A percentile compares a stretch with the other conserved stretches of the same genome.
These are phyloP conservation scores for Fratercula arctica DNA, from an alignment of 2,797 vertebrate species.

Conservation along the genomic window DNA sequence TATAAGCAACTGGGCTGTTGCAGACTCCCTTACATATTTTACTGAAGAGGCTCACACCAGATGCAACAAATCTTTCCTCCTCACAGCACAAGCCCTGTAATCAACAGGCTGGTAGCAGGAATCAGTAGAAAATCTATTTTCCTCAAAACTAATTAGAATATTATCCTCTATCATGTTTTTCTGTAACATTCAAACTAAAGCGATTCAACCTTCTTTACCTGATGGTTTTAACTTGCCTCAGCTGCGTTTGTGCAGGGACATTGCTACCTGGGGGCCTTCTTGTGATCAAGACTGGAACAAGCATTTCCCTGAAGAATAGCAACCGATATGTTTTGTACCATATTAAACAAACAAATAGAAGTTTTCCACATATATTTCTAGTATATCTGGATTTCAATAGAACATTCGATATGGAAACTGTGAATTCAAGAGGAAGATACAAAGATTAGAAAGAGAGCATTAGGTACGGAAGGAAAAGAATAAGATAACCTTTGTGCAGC, in stretches of 20 bases:
- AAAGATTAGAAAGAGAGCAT: background rate
- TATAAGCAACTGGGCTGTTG: background rate
- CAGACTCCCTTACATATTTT: accelerated
- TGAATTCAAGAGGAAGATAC: background rate
- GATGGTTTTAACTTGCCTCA: background rate
- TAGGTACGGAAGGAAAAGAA: background rate
- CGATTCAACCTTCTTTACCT: background rate
- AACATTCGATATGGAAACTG: background rate
- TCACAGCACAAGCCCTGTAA: background rate
- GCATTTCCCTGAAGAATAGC: background rate
- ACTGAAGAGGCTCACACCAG: too few relatives aligned
- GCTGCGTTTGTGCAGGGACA: background rate
- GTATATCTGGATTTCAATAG: background rate
- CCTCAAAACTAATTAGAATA: background rate
- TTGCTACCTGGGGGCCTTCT: background rate
- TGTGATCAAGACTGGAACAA: background rate
- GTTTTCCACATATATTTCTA: background rate
- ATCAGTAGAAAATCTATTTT: background rate
- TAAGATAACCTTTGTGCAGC: too few relatives aligned
- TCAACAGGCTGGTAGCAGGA: background rate
- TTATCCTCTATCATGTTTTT: background rate
- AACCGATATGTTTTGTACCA: background rate
- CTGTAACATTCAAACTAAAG: background rate
- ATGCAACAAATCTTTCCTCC: background rate
- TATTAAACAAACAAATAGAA: background rate